These are phyloP conservation scores for Globodera ellingtonae DNA, from an alignment of 1,140 invertebrate genomes.

Conservation along the genomic window DNA sequence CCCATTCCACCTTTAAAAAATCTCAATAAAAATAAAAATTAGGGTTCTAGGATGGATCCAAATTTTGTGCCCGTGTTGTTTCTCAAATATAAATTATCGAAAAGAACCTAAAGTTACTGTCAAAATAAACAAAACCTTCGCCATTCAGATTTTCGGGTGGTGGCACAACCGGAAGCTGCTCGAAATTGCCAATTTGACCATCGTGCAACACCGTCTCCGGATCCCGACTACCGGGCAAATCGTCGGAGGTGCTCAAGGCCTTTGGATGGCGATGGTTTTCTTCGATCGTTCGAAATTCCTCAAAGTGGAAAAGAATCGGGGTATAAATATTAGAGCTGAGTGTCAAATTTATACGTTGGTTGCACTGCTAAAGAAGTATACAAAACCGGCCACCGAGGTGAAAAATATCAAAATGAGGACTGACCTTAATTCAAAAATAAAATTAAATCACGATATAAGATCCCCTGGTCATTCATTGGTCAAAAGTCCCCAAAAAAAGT, in stretches of 20 bases:
- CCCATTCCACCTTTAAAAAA: neutral
- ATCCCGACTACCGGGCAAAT: slow-evolving; percentile 54
- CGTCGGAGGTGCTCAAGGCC: slow-evolving; percentile 7
- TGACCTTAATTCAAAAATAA: slow-evolving; percentile 37
- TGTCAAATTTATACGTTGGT: neutral
- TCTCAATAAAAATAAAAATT: slow-evolving; percentile 5
- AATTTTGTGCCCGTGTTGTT: too few species aligned
- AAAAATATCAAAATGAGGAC: slow-evolving; percentile 42
- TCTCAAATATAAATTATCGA: too few species aligned
- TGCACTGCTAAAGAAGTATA: slow-evolving; percentile 38
- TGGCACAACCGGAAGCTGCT: slow-evolving; percentile 36
- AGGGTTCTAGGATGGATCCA: too few species aligned
- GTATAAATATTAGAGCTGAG: slow-evolving; percentile 18
- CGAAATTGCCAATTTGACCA: slow-evolving; percentile 57
- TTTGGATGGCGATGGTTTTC: slow-evolving; percentile 15
- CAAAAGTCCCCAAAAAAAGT: neutral
- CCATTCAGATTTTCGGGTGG: slow-evolving; percentile 34
- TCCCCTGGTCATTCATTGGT: neutral
- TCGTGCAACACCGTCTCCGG: slow-evolving; percentile 53
- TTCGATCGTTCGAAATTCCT: slow-evolving; percentile 13
- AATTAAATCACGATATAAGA: slow-evolving; percentile 13
- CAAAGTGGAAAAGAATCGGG: slow-evolving; percentile 6
- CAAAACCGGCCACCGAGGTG: slow-evolving; percentile 44
- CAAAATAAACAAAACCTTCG: slow-evolving; percentile 40
- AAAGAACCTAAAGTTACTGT: too few species aligned